Base-by-base conservation (phyloP, 2,113 vertebrate genomes). In the Oreochromis tanganicae region DNA sequence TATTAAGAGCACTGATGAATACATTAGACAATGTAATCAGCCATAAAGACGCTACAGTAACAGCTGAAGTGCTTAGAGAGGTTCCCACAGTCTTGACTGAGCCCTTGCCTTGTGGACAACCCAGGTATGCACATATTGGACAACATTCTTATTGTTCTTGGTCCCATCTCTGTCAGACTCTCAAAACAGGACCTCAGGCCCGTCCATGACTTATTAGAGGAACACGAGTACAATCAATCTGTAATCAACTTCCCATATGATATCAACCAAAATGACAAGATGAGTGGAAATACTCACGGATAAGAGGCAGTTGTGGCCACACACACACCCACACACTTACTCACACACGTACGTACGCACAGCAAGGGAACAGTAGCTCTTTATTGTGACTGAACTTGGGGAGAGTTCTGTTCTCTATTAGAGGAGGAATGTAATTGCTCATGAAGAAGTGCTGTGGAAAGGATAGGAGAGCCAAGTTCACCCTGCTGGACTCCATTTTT, bases 381-480 rank as follows among this genome's bases (percentile, higher is more conserved):
- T 96, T 96, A 90, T 94, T 92, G 86, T 19, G 43, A 83, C 57
- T 86, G 85, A 85, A 92, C 81, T 83, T 43, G 57, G 10, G 80
- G 9, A 80, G 83, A 89, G 90, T 88, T 94, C 95, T 93, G 94
- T 87, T 96, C 90, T 95, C 92, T 66, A 95, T 95, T 95, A 96
- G 87, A 83, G 56, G 46, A 93, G 91, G 94, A 96, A 95, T 95
- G 95, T 93, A 93, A 94, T 93, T 95, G 90, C 89, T 94, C 88
- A 91, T 91, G 91, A 93, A 93, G 82, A 94, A 54, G 88, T 68
- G 88, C 85, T 91, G 90, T 89, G 89, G 83, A 91, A 87, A 89
- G 84, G 80, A 93, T 43, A n/a, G 83, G 43, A 73, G 89, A 91
- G 93, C 94, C 92, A 93, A 95, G 83, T 85, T 90, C 84, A 84